A percentile compares a stretch with the other conserved stretches of the same genome.
These are phyloP conservation scores for Tinamus guttatus DNA, from an alignment of 2,113 vertebrate genomes.

Conservation along the genomic window DNA sequence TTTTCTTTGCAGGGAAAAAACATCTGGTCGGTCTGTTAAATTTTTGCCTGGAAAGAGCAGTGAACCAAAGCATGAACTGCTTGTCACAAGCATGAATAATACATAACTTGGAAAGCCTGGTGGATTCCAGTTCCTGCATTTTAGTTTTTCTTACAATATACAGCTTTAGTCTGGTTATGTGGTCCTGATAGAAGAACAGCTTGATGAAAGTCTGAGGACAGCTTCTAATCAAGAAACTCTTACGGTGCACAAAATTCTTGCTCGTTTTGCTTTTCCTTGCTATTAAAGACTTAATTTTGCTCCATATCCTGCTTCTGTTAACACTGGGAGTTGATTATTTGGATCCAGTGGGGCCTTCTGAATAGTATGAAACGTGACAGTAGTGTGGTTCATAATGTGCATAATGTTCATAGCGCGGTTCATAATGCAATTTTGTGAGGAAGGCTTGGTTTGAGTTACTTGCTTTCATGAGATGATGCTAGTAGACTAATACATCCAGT, in stretches of 20 bases:
- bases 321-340: background rate
- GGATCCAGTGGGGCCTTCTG: background rate
- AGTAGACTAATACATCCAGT: background rate
- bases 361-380: background rate
- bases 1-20: background rate
- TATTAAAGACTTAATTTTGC: background rate
- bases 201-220: accelerated
- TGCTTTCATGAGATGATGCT: background rate
- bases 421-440: background rate
- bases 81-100: accelerated
- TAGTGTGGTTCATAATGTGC: background rate
- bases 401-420: background rate
- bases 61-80: background rate
- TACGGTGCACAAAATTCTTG: background rate
- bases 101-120: background rate
- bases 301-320: slow-evolving; percentile 12
- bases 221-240: background rate
- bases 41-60: background rate
- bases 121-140: background rate
- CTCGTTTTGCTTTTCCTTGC: background rate
- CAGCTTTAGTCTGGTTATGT: background rate
- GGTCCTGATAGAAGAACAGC: background rate
- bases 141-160: background rate
- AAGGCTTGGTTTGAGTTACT: background rate
- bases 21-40: background rate